Evolutionary conservation across 2,797 vertebrate genomes (phyloP), one percentile per base, ranked within the genome.

Genomic region (Malurus splendens): DNA sequence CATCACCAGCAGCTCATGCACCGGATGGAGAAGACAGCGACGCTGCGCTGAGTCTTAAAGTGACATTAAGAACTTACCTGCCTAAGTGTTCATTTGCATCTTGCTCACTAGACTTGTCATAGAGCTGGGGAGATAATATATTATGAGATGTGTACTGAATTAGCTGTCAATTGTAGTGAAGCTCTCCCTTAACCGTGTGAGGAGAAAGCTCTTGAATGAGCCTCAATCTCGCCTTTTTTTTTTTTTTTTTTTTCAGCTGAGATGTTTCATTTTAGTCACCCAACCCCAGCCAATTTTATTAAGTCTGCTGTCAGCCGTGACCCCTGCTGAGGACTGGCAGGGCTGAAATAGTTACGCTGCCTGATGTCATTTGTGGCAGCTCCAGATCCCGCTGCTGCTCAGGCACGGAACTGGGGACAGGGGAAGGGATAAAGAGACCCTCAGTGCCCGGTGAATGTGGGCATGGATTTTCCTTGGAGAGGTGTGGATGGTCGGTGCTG

Each of bases 81-180:
- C 87, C 44, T 90, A 80, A 88, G 65, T 76, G 15, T 83, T 90
- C 90, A 70, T 93, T 81, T 91, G 91, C 90, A 92, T 93, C 95
- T 56, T 18, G 39, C 82, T 93, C 92, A 86, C 80, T 86, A 70
- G 66, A 64, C 82, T 86, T 95, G 65, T 94, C 89, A 92, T 85
- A 91, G 72, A 90, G 42, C 91, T 19, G 55, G 92, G 70, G 88
- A 95, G 93, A 94, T 94, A 65, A 90, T 88, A 66, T 83, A 72
- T 93, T 94, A 92, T 92, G 86, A 89, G 94, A 91, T 90, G 90
- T 95, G 87, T 93, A 91, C 89, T 84, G 95, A 93, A 93, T 95
- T 91, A 94, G 94, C 95, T 95, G 93, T 96, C 81, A 77, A 94
- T 96, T 95, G 91, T 93, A 95, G 93, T 92, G 92, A 95, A 95